Evolutionary conservation across 2,888 invertebrate genomes (phyloP).

Genomic region (Plemyria rubiginata): DNA sequence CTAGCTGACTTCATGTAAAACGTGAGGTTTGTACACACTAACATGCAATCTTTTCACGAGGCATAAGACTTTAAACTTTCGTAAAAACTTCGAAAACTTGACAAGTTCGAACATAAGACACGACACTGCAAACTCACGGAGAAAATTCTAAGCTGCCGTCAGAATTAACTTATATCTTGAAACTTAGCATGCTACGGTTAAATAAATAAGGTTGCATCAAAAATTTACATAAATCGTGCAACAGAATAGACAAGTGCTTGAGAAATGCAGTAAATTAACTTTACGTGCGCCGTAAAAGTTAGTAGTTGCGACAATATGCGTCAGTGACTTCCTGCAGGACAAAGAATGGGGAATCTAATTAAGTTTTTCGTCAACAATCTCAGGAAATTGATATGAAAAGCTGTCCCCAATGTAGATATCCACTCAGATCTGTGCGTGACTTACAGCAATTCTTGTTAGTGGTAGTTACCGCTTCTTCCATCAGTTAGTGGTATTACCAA

Average conservation of each 20-base stretch:
- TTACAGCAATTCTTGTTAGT: too few relatives aligned
- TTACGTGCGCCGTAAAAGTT: slow-evolving; percentile 30
- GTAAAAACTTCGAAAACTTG: slow-evolving; percentile 1
- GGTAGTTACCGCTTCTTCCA: too few relatives aligned
- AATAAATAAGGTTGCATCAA: slow-evolving; percentile 34
- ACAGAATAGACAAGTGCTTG: slow-evolving; percentile 31
- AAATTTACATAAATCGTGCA: slow-evolving; percentile 36
- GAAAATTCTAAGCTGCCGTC: not conserved
- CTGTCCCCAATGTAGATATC: too few relatives aligned
- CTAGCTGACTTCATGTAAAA: too few relatives aligned
- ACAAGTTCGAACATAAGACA: not conserved
- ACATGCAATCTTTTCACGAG: not conserved
- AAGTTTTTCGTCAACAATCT: too few relatives aligned
- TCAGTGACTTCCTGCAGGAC: not conserved
- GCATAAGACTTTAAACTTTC: not conserved
- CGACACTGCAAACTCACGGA: slow-evolving; percentile 5
- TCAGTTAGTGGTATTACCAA: too few relatives aligned
- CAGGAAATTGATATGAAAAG: too few relatives aligned
- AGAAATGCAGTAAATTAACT: slow-evolving; percentile 44
- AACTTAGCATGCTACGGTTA: slow-evolving; percentile 22
- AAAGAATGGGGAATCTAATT: not conserved
- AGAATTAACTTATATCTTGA: not conserved
- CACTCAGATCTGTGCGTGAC: not conserved
- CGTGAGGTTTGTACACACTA: not conserved
- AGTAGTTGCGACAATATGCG: slow-evolving; percentile 25